A percentile compares a stretch with the other conserved stretches of the same genome.
Evolutionary conservation across 2,797 vertebrate genomes (phyloP).

Genomic region (Prionace glauca): DNA sequence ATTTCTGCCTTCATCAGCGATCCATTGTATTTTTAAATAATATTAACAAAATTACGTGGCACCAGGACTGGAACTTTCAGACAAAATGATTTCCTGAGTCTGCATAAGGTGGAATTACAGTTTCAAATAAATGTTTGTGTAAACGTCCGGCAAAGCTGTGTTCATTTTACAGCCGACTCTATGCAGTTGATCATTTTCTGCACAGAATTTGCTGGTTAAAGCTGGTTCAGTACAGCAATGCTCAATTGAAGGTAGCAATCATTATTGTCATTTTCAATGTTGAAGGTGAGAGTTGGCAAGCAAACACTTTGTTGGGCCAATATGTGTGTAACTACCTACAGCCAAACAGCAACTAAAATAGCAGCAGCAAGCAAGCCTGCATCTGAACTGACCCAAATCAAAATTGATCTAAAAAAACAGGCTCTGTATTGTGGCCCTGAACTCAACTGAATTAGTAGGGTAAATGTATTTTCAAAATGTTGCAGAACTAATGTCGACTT

Average conservation of each 20-base stretch:
- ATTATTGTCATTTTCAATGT: background rate
- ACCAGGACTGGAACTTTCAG: background rate
- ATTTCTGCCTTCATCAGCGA: background rate
- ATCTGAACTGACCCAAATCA: background rate
- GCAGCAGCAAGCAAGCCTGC: background rate
- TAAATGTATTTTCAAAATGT: background rate
- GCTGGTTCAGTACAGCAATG: background rate
- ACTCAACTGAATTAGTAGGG: background rate
- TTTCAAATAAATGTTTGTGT: background rate
- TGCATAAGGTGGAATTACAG: background rate
- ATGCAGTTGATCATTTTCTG: background rate
- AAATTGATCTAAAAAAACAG: background rate
- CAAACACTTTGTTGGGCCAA: background rate
- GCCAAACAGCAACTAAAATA: background rate
- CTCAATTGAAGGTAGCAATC: background rate
- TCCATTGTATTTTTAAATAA: background rate
- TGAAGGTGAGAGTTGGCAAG: background rate
- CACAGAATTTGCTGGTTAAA: background rate
- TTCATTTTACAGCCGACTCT: background rate
- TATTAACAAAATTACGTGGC: background rate
- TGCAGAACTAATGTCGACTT: background rate
- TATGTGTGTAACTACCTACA: background rate
- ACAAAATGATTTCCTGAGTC: no score
- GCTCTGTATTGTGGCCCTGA: background rate
- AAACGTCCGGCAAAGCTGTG: background rate